Conservation (phyloP, 2,797 vertebrate species). For the Avahi laniger region DNA sequence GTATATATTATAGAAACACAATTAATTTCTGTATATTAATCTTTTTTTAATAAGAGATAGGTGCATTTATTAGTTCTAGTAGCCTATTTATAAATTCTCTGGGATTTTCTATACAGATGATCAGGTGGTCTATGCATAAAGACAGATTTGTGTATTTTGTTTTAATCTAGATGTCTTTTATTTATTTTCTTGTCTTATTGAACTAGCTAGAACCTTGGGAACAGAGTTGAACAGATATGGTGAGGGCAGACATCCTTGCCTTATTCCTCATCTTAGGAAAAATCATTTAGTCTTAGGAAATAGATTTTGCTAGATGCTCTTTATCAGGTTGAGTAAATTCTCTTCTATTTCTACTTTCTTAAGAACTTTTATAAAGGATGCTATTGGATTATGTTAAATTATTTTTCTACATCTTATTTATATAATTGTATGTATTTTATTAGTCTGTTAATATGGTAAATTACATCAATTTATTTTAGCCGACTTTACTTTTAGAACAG, state of each 20-base stretch:
- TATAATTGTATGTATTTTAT: background rate
- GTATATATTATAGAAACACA: background rate
- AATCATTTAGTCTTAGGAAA: background rate
- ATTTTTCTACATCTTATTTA: background rate
- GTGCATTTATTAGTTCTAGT: background rate
- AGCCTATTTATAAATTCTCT: background rate
- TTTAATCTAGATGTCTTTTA: background rate
- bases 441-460: background rate
- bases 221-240: background rate
- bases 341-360: background rate
- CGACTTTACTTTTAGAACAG: background rate
- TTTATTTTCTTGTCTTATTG: background rate
- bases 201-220: background rate
- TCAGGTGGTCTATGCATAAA: background rate
- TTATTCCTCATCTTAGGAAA: background rate
- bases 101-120: background rate
- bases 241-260: background rate
- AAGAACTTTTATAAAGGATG: background rate
- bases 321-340: background rate
- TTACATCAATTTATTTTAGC: background rate
- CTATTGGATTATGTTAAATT: background rate
- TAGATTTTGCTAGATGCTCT: background rate
- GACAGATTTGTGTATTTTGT: background rate
- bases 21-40: background rate
- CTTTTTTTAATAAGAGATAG: too few species aligned